Base-by-base conservation (phyloP, 2,888 invertebrate species). In the Trichopria drosophilae region DNA sequence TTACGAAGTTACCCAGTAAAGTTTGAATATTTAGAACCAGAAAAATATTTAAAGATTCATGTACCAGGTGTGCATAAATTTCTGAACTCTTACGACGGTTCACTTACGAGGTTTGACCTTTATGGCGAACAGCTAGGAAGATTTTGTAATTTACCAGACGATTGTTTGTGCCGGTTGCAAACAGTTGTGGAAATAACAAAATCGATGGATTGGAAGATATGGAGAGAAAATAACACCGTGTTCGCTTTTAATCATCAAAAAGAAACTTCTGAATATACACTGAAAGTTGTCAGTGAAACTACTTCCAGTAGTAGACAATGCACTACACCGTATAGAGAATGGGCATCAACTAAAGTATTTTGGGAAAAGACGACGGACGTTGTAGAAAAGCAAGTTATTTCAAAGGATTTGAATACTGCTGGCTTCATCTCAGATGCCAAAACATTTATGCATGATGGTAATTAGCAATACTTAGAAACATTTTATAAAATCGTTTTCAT, bases 381-480 rank as follows among this genome's bases (percentile, higher is more conserved):
- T 22, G 7, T 7, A 3, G 52, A 39, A 12, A 39, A 6, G 3
- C 12, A 3, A 3, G 35, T 12, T 9, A 13, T 18, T 23, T 28
- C 40, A 6, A 10, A 12, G 18, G 7, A 9, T 13, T 7, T 51
- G 3, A 49, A 54, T 12, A 51, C 65, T 7, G 35, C 29, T 5
- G 71, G 68, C 10, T 68, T 61, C 4, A 34, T 69, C 6, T 63
- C 60, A 23, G 72, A 71, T 36, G 62, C 56, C 1, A 13, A 52
- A 6, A 46, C 60, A 3, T 66, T 71, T 35, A 51, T 36, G 1
- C n/a, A n/a, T n/a, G n/a, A n/a, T n/a, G n/a, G n/a, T n/a, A n/a
- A n/a, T n/a, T n/a, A n/a, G n/a, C n/a, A n/a, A n/a, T n/a, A n/a
- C n/a, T n/a, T n/a, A n/a, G n/a, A n/a, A n/a, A n/a, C n/a, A n/a